These are phyloP conservation scores for Rhynchomys soricoides DNA, from an alignment of 2,113 vertebrate genomes.

Conservation along the genomic window DNA sequence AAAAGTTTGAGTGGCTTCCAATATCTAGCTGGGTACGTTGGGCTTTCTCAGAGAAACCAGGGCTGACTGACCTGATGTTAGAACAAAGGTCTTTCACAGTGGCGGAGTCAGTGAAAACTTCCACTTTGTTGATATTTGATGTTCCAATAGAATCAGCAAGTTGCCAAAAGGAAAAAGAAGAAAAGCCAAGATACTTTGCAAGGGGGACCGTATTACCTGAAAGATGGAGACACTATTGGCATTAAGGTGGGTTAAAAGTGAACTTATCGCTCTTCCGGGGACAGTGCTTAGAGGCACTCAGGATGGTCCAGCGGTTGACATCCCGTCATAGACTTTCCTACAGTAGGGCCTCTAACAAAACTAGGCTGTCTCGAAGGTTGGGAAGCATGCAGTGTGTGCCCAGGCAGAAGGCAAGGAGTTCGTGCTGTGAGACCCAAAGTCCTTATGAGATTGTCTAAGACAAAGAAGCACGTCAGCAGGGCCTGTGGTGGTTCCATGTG, in stretches of 20 bases:
- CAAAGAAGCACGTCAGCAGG: too few species aligned
- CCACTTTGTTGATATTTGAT: slow-evolving; percentile 46
- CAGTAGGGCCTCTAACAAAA: too few species aligned
- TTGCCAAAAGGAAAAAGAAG: slow-evolving; percentile 94
- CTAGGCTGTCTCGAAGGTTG: too few species aligned
- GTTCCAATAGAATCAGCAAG: slow-evolving; percentile 89
- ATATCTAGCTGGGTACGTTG: slow-evolving; percentile 91
- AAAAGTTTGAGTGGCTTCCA: slow-evolving; percentile 93
- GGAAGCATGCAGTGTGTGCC: too few species aligned
- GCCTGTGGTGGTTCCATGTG: too few species aligned
- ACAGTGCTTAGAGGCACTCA: too few species aligned
- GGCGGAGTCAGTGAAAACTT: background rate
- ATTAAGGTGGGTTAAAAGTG: slow-evolving; percentile 88
- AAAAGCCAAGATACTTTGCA: slow-evolving; percentile 92
- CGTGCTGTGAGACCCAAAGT: too few species aligned
- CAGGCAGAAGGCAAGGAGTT: too few species aligned
- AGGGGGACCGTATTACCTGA: slow-evolving; percentile 91
- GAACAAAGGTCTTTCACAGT: background rate
- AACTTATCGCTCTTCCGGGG: background rate
- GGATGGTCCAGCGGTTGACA: too few species aligned
- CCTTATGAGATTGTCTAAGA: too few species aligned
- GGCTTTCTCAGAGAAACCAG: background rate
- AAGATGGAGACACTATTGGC: slow-evolving; percentile 94
- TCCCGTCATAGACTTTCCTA: too few species aligned
- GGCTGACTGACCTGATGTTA: background rate